Base-by-base conservation (phyloP, 2,888 invertebrate species). In the Conus canariensis region DNA sequence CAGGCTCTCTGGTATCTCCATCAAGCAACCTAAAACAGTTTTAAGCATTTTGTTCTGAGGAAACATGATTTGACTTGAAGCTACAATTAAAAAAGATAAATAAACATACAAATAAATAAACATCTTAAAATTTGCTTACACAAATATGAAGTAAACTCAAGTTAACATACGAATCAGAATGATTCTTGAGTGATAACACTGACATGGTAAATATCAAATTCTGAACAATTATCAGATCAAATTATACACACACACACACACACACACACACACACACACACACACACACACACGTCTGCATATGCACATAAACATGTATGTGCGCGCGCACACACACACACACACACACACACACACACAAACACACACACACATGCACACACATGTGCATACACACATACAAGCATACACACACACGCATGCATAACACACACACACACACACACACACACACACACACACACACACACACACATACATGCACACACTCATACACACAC, bases 21-120 rank as follows among this genome's bases (percentile, higher is more conserved):
- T 83, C 59, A 82, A 16, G 56, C 25, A 56, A 10, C 64, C 90
- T 90, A 89, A 70, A 88, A 88, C 80, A 90, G 19, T 80, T 14
- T 10, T 4, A 0, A 14, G 45, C 45, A 45, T 45, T 45, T 80
- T 80, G 45, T 19, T 80, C 19, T 80, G 45, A 16, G 9, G 30
- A 3, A 12, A 8, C 12, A 30, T 30, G 0, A 30, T 25, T 80
- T 80, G 12, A 8, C 10, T 80, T 30, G 80, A 56, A 3, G 19
- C 14, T 45, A 14, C 14, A 56, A 12, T 0, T 80, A 14, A n/a
- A 5, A 6, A 30, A 30, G 3, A 30, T 3, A 25, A 80, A 16
- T 45, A 14, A 80, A 30, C 14, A 80, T 45, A 30, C 4, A 80
- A 45, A n/a, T 30, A 4, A 12, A n/a, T 30, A 0, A 80, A 19